These are phyloP conservation scores for Hiodon alosoides DNA, from an alignment of 2,113 vertebrate genomes.

Conservation along the genomic window DNA sequence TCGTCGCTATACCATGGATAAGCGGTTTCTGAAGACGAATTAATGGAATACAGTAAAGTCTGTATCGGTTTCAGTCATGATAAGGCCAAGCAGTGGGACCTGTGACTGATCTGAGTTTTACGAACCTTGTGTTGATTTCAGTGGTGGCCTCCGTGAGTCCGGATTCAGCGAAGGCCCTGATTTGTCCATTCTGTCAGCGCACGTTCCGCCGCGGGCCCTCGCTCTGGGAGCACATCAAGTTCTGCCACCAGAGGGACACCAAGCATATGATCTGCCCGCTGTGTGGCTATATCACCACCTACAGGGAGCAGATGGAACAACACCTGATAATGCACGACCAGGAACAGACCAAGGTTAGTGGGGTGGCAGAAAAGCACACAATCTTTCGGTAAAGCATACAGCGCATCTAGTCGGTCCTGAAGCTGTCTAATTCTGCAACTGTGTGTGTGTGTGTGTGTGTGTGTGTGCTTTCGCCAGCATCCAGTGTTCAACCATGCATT, in stretches of 20 bases:
- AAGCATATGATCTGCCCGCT: conserved; percentile 55
- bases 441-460: background rate
- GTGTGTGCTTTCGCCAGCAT: conserved; percentile 28
- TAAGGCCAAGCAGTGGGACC: background rate
- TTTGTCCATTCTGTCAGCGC: conserved; percentile 65
- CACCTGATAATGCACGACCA: conserved; percentile 60
- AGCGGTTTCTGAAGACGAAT: too few relatives aligned
- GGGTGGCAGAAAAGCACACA: background rate
- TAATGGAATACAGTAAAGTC: too few relatives aligned
- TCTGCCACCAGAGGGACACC: conserved; percentile 60
- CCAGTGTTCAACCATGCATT: conserved; percentile 44
- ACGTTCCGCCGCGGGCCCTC: conserved; percentile 49
- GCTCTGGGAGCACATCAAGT: conserved; percentile 62
- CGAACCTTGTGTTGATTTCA: conserved; percentile 21
- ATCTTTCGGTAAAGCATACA: background rate
- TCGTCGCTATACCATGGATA: too few relatives aligned
- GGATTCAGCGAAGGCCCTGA: conserved; percentile 37
- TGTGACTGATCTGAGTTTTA: background rate
- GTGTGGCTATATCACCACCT: conserved; percentile 61
- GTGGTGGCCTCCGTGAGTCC: conserved; percentile 33
- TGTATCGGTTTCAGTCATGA: too few relatives aligned
- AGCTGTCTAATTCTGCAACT: background rate
- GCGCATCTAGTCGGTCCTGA: background rate
- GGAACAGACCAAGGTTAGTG: conserved; percentile 56
- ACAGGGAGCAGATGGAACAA: conserved; percentile 61